A percentile compares a stretch with the other conserved stretches of the same genome.
Conservation (phyloP, 2,888 invertebrate genomes). For the Eilema caniola region DNA sequence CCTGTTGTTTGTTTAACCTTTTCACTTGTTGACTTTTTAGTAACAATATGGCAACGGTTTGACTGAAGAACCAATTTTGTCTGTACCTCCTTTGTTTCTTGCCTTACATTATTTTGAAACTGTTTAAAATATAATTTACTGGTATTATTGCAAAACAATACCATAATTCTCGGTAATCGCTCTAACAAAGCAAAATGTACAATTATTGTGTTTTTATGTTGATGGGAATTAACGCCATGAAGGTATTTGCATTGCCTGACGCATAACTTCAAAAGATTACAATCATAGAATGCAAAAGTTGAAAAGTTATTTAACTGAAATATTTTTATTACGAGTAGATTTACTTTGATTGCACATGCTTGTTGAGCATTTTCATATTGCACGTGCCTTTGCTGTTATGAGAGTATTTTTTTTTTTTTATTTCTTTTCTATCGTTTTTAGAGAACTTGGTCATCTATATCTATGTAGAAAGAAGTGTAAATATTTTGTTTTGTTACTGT, state of each 20-base stretch:
- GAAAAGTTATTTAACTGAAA: not conserved
- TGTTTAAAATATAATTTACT: not conserved
- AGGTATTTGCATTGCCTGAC: conserved; percentile 4
- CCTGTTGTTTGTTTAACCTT: not conserved
- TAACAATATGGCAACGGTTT: too few species aligned
- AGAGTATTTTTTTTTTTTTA: too few species aligned
- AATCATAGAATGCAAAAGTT: not conserved
- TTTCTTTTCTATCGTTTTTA: too few species aligned
- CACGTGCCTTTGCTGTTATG: not conserved
- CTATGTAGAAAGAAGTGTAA: too few species aligned
- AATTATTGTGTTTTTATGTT: conserved; percentile 3
- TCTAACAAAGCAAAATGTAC: not conserved
- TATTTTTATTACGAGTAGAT: not conserved
- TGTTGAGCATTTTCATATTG: not conserved
- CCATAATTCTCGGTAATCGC: not conserved
- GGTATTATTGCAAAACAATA: not conserved
- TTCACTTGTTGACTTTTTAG: not conserved
- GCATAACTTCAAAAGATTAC: not conserved
- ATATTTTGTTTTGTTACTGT: too few species aligned
- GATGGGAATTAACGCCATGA: not conserved
- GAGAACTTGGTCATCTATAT: too few species aligned
- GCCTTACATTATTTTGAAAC: not conserved
- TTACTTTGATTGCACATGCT: not conserved
- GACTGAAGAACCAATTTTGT: too few species aligned
- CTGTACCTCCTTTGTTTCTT: too few species aligned